Conservation (phyloP, 2,797 vertebrate species). For the Anas flavirostris region DNA sequence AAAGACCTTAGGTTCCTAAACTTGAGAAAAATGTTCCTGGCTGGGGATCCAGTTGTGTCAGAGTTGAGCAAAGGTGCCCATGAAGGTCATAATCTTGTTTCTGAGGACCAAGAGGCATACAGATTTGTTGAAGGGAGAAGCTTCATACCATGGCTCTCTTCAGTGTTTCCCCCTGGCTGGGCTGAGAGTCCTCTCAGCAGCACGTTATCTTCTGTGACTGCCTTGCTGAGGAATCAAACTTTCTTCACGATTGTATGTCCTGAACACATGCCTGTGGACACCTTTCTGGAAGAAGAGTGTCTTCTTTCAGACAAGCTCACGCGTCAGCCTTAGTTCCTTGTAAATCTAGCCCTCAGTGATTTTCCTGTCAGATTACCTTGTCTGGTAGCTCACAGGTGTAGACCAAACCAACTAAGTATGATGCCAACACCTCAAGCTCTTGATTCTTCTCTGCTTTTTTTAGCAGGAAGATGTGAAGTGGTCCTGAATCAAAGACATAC, state of each 20-base stretch:
- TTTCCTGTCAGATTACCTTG: not conserved
- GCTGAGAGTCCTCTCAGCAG: not conserved
- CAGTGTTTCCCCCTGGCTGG: not conserved
- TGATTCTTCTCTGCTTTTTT: not conserved
- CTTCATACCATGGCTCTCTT: accelerated
- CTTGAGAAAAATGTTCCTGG: not conserved
- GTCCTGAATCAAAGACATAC: not conserved
- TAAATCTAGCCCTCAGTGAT: not conserved
- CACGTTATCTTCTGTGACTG: not conserved
- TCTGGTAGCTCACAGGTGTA: not conserved
- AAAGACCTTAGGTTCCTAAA: not conserved
- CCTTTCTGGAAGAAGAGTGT: not conserved
- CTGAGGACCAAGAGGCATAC: not conserved
- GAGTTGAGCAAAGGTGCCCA: not conserved
- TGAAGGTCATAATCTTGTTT: accelerated
- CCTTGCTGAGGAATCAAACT: not conserved
- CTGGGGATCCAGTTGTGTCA: not conserved
- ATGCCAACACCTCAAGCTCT: not conserved
- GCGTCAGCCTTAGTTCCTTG: not conserved
- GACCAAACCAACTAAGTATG: not conserved
- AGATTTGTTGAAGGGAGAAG: not conserved
- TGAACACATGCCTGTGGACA: not conserved
- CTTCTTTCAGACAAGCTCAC: not conserved
- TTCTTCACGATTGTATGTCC: accelerated
- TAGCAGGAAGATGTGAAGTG: not conserved